These are phyloP conservation scores for Sebastes diploproa DNA, from an alignment of 2,797 vertebrate species.

Conservation along the genomic window DNA sequence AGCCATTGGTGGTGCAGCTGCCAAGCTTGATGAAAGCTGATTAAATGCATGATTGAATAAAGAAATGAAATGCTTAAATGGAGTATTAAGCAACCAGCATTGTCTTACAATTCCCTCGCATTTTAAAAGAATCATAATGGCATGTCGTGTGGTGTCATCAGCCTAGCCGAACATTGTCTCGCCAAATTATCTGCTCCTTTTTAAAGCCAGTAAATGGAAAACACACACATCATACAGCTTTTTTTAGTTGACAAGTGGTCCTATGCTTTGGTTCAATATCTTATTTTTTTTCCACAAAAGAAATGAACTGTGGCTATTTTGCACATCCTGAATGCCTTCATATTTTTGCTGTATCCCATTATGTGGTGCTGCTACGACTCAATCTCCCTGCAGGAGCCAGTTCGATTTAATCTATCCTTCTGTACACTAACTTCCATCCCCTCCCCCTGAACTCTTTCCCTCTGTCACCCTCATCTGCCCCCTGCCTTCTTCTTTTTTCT, in stretches of 20 bases:
- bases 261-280: neutral
- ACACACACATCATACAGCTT: neutral
- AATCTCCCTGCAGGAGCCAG: conserved; percentile 5
- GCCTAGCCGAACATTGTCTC: neutral
- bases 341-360: conserved; percentile 5
- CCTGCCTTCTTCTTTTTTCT: neutral
- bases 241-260: neutral
- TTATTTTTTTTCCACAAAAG: neutral
- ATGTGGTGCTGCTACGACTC: conserved; percentile 8
- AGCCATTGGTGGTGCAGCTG: neutral
- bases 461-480: conserved; percentile 1
- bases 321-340: neutral
- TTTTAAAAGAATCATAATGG: neutral
- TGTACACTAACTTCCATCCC: neutral
- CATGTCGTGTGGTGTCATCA: neutral
- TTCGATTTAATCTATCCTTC: conserved; percentile 26
- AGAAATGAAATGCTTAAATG: neutral
- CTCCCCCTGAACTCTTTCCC: neutral
- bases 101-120: neutral
- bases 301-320: neutral
- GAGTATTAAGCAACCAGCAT: neutral
- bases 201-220: neutral
- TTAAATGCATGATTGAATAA: neutral
- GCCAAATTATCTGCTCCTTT: neutral
- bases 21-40: neutral